Evolutionary conservation across 2,113 vertebrate genomes (phyloP), one percentile per base, ranked within the genome.

Genomic region (Calyptommatus sinebrachiatus): DNA sequence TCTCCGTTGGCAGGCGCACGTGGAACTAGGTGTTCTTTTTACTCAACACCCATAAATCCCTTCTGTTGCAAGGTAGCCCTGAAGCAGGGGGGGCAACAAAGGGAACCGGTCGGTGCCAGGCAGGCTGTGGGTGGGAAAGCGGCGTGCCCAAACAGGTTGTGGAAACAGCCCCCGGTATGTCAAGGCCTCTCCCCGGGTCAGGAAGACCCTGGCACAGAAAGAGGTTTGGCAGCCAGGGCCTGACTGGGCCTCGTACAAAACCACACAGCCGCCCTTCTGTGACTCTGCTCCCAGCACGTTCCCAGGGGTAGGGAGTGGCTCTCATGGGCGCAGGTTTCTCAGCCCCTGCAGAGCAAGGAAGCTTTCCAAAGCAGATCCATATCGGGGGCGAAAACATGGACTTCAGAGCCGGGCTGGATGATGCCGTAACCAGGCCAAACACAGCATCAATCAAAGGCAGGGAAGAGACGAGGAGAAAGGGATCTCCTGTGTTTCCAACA

Each of bases 31-130:
- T 57, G 46, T 73, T 7, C 71, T 45, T 28, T 28, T 63, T 29
- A 5, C 46, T 28, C 71, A 41, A 41, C 48, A 63, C 78, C 71
- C 70, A 73, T 67, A 67, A 80, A 80, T 73, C 78, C 48, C 46
- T 57, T 73, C 78, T 80, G 71, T 57, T 67, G 78, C 78, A 73
- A 73, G 69, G 21, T 20, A 2, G 35, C 63, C 50, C 21, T 1
- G n/a, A 16, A 29, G 72, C 16, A 48, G 18, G 31, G 70, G 80
- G 62, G 46, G 72, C 16, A 61, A 24, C 31, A 48, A 73, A 50
- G 46, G 65, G 28, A 28, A 16, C 65, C 65, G 8, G 10, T 8
- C 6, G 62, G 29, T 73, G 62, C 71, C 71, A 73, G 71, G 8
- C 46, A 67, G 62, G 61, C 31, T 24, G 62, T 73, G 46, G 78